A percentile compares a stretch with the other conserved stretches of the same genome.
These are phyloP conservation scores for Okapia johnstoni DNA, from an alignment of 2,113 vertebrate genomes.

Conservation along the genomic window DNA sequence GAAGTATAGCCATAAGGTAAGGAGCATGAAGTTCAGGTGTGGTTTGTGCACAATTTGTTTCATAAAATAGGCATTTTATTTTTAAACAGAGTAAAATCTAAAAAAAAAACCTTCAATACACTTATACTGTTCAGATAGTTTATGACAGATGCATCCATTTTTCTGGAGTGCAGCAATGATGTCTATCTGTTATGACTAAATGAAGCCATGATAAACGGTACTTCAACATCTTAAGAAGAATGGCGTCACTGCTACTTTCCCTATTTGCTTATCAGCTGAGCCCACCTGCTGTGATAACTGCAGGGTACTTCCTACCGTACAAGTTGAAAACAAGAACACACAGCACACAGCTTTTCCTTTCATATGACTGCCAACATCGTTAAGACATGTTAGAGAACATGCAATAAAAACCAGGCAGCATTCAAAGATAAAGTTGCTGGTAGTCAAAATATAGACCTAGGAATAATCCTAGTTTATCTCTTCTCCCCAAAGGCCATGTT, in stretches of 20 bases:
- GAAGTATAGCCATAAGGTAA: background rate
- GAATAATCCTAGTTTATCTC: background rate
- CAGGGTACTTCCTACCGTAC: background rate
- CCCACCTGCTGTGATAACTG: background rate
- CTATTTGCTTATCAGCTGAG: background rate
- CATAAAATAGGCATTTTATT: background rate
- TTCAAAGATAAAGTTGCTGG: background rate
- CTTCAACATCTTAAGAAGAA: background rate
- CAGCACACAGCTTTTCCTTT: background rate
- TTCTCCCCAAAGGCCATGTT: background rate
- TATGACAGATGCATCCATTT: background rate
- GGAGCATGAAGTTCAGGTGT: background rate
- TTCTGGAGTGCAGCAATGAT: background rate
- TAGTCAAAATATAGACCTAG: background rate
- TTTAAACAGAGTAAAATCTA: background rate
- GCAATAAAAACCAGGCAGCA: background rate
- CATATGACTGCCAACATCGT: background rate
- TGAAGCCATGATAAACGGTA: background rate
- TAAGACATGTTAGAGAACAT: background rate
- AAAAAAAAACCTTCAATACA: background rate
- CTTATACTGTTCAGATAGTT: background rate
- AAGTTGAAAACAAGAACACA: background rate
- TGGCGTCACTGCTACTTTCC: background rate
- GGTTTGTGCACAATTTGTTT: background rate
- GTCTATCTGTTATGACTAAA: background rate